Evolutionary conservation across 2,888 invertebrate species (phyloP).

Genomic region (Germaria angustata): DNA sequence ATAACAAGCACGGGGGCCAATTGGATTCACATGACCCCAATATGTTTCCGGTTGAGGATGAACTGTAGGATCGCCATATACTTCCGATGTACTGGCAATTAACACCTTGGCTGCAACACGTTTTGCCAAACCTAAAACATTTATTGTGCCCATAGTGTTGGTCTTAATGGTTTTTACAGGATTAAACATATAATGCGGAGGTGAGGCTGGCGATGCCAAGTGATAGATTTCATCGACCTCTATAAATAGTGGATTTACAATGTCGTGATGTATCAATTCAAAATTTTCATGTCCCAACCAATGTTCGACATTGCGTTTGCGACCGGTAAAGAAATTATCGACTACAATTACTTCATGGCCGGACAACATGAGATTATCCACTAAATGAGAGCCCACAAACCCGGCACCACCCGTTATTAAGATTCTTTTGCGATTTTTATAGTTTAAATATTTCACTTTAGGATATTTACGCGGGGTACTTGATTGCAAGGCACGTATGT

Average conservation of each 20-base stretch:
- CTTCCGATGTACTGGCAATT: conserved; percentile 99
- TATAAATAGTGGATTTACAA: conserved; percentile 97
- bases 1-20: conserved; percentile 97
- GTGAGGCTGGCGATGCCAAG: conserved; percentile 98
- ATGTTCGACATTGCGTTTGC: conserved; percentile 97
- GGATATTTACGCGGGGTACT: conserved; percentile 92
- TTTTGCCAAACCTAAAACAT: conserved; percentile 94
- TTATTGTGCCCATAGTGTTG: conserved; percentile 96
- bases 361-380: conserved; percentile 95
- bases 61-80: conserved; percentile 98
- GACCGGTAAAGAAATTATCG: conserved; percentile 98
- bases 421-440: conserved; percentile 94
- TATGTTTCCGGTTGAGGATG: conserved; percentile 99
- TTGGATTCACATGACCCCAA: conserved; percentile 99
- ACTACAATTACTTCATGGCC: conserved; percentile 98
- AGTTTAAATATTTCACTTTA: conserved; percentile 94
- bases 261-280: conserved; percentile 98
- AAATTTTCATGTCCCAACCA: conserved; percentile 99
- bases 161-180: conserved; percentile 99
- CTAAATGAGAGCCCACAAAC: conserved; percentile 99
- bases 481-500: conserved; percentile 86
- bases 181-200: conserved; percentile 99
- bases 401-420: conserved; percentile 98
- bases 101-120: conserved; percentile 94
- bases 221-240: conserved; percentile 99